A percentile compares a stretch with the other conserved stretches of the same genome.
Evolutionary conservation across 2,797 vertebrate genomes (phyloP).

Genomic region (Sebastes alutus): DNA sequence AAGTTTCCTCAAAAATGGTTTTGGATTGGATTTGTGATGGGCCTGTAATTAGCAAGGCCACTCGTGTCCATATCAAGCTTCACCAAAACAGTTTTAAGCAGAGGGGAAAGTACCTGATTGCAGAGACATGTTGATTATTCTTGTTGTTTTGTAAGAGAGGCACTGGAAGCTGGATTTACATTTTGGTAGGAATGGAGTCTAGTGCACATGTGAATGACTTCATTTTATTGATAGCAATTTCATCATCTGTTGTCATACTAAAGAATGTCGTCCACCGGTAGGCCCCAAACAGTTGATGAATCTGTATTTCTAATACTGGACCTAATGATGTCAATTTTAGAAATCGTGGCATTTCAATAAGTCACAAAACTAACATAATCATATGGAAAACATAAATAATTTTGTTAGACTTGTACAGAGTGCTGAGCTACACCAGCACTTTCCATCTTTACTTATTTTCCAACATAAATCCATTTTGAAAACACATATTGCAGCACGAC

Average conservation of each 20-base stretch:
- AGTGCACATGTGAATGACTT: neutral
- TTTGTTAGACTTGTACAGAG: too few relatives aligned
- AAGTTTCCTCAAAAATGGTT: neutral
- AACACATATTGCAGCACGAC: too few relatives aligned
- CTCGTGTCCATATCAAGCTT: neutral
- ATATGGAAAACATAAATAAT: too few relatives aligned
- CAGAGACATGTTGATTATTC: neutral
- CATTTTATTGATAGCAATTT: neutral
- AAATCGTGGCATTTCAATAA: neutral
- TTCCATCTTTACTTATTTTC: too few relatives aligned
- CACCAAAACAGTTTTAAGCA: neutral
- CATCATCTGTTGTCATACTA: neutral
- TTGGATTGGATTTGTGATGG: neutral
- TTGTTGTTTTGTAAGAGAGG: neutral
- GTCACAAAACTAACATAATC: too few relatives aligned
- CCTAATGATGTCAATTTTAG: neutral
- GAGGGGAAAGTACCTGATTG: neutral
- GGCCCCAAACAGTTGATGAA: neutral
- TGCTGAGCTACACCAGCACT: too few relatives aligned
- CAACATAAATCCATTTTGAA: too few relatives aligned
- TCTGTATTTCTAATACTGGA: neutral
- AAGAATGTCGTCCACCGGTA: neutral
- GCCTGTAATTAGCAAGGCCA: neutral
- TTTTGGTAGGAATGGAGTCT: neutral
- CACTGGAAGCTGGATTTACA: neutral